Evolutionary conservation across 2,113 vertebrate species (phyloP), one percentile per base, ranked within the genome.

Genomic region (Nannobrachium achirus): DNA sequence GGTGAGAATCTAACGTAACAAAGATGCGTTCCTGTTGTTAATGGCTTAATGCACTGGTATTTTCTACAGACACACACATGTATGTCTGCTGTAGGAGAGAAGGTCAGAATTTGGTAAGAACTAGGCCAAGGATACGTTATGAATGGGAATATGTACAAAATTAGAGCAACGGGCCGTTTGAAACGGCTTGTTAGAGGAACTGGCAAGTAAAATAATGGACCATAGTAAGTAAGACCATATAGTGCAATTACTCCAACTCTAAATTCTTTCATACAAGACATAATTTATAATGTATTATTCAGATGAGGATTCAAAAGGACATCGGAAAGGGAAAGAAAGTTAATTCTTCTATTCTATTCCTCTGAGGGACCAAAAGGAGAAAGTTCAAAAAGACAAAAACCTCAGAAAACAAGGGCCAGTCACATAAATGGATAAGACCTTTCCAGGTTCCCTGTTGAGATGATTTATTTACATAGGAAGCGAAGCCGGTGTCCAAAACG

Each of bases 31-130:
- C n/a, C n/a, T n/a, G n/a, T n/a, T n/a, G n/a, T n/a, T n/a, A n/a
- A n/a, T n/a, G n/a, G n/a, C n/a, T n/a, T n/a, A 48, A 46, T 46
- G 64, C 61, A 70, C 62, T 73, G 66, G 80, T 83, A 49, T 80
- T 80, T 61, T 39, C 68, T 48, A 75, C 60, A 66, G 19, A 48
- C 60, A 59, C 60, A 59, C 49, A 42, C 16, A 63, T 8, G 7
- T 56, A 40, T 70, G 79, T 79, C 15, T 33, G 66, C 73, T 72
- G 53, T 72, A 66, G 15, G 49, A 56, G 69, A 42, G 42, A 75
- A 67, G 73, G 19, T 9, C 40, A 61, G 10, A 50, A 79, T 65
- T 63, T 25, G 33, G 33, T 33, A 33, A 4, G 25, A 33, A 33
- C 25, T 33, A 33, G 25, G 25, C 25, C 25, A 33, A 33, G 25